These are phyloP conservation scores for Chydorus sphaericus DNA, from an alignment of 2,888 invertebrate genomes.

Conservation along the genomic window DNA sequence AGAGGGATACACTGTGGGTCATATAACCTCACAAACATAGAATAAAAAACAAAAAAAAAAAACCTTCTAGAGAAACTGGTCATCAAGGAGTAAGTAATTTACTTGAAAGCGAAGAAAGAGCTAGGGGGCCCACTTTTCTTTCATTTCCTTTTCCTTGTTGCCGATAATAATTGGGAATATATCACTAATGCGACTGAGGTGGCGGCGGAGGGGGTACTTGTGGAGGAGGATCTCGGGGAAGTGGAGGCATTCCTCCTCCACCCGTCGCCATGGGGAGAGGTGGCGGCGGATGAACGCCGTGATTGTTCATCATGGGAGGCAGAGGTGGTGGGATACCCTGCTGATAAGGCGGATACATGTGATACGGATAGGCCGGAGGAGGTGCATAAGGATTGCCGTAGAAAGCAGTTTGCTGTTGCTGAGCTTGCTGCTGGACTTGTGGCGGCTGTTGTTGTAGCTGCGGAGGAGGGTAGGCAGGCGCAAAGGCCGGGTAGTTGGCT, in stretches of 20 bases:
- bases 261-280: slow-evolving; percentile 3
- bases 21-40: no score
- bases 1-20: no score
- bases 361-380: background rate
- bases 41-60: no score
- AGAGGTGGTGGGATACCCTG: background rate
- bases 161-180: no score
- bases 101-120: no score
- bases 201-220: slow-evolving; percentile 47
- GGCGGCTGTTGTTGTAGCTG: background rate
- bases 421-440: no score
- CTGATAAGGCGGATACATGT: slow-evolving; percentile 1
- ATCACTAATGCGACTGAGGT: slow-evolving; percentile 21
- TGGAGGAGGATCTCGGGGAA: slow-evolving; percentile 44
- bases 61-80: no score
- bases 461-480: slow-evolving; percentile 1
- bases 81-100: no score
- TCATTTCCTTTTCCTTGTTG: no score
- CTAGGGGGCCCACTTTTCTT: no score
- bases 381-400: background rate
- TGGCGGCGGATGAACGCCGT: background rate
- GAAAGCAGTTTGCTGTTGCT: no score
- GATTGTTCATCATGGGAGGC: slow-evolving; percentile 6
- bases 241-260: slow-evolving; percentile 29
- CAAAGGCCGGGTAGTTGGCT: background rate